Percentiles rank a stretch among this genome's conserved stretches.
These are phyloP conservation scores for Anser cygnoides DNA, from an alignment of 2,113 vertebrate species.

Conservation along the genomic window DNA sequence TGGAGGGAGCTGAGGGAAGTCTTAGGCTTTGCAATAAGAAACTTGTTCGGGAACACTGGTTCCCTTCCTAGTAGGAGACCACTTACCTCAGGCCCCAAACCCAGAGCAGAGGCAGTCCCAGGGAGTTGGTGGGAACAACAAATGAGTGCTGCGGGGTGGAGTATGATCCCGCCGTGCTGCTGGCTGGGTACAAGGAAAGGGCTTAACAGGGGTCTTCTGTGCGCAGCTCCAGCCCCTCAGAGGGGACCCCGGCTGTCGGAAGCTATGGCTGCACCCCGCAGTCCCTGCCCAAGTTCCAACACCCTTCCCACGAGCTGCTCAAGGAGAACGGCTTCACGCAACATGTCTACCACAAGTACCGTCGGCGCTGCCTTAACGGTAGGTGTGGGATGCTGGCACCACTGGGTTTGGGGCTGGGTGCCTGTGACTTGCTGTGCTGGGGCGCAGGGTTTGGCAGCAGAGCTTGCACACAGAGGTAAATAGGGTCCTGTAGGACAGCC, in stretches of 20 bases:
- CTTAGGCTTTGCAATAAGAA: not conserved
- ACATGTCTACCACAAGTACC: conserved; percentile 99
- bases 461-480: accelerated
- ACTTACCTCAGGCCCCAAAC: not conserved
- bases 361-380: conserved; percentile 98
- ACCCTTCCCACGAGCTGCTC: conserved; percentile 96
- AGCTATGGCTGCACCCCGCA: conserved; percentile 95
- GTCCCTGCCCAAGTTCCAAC: conserved; percentile 98
- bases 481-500: not conserved
- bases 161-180: accelerated
- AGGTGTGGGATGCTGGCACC: not conserved
- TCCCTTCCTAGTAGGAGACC: not conserved
- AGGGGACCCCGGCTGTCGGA: conserved; percentile 87
- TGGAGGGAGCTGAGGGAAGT: not conserved
- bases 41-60: accelerated
- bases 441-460: accelerated
- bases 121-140: not conserved
- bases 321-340: conserved; percentile 99
- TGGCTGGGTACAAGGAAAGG: not conserved
- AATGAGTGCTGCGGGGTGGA: not conserved
- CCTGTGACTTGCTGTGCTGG: accelerated
- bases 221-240: conserved; percentile 92
- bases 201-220: not conserved
- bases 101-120: not conserved
- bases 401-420: not conserved